Percentiles rank a stretch among this genome's conserved stretches.
These are phyloP conservation scores for Morpho deidamia DNA, from an alignment of 2,888 invertebrate genomes.

Conservation along the genomic window DNA sequence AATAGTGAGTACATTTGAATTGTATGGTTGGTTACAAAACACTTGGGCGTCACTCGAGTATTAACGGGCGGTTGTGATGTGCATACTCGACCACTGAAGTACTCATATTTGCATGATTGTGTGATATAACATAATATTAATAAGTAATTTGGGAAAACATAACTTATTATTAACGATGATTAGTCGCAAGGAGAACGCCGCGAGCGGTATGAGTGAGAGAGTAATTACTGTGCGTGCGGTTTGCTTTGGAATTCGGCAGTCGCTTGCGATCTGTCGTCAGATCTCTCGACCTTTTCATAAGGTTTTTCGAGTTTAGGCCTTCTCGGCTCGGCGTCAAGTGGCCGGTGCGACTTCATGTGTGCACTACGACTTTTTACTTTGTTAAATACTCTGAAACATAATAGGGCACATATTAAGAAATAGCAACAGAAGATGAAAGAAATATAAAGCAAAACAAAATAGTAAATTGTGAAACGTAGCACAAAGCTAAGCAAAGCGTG, in stretches of 20 bases:
- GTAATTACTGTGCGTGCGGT: constrained; percentile 54
- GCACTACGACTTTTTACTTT: constrained; percentile 99
- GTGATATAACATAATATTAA: too few species aligned
- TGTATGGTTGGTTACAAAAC: too few species aligned
- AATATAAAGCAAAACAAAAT: constrained; percentile 25
- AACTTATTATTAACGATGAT: constrained; percentile 11
- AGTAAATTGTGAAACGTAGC: constrained; percentile 4
- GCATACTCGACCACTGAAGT: not conserved
- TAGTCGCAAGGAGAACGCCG: constrained; percentile 21
- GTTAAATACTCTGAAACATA: constrained; percentile 92
- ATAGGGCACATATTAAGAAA: constrained; percentile 68
- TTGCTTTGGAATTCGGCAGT: constrained; percentile 63
- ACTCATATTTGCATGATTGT: too few species aligned
- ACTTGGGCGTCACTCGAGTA: constrained; percentile 30
- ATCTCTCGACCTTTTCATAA: constrained; percentile 77
- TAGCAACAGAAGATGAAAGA: constrained; percentile 52
- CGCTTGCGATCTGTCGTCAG: constrained; percentile 66
- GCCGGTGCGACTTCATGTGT: constrained; percentile 99
- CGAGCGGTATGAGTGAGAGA: constrained; percentile 44
- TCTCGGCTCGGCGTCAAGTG: constrained; percentile 89
- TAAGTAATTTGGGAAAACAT: too few species aligned
- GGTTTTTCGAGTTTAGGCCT: constrained; percentile 81
- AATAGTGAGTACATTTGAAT: too few species aligned
- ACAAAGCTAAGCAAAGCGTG: constrained; percentile 23
- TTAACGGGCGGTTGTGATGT: constrained; percentile 19